Conservation (phyloP, 2,113 vertebrate genomes). For the Uropsilus gracilis region DNA sequence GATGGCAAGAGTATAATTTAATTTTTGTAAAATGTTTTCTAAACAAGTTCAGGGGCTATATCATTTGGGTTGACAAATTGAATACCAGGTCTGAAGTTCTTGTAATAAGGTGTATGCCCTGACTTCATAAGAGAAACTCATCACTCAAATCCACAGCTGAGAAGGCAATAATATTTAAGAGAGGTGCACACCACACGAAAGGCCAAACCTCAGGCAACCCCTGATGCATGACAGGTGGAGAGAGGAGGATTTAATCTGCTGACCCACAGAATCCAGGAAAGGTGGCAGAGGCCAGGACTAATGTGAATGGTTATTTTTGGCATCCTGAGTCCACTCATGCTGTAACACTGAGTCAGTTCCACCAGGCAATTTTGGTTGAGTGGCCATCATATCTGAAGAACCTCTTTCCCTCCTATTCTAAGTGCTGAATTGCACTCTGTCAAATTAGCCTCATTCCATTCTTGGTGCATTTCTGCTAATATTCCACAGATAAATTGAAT, state of each 20-base stretch:
- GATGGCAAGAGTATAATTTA: conserved; percentile 66
- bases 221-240: background rate
- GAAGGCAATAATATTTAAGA: background rate
- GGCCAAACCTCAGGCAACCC: background rate
- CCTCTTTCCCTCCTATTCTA: background rate
- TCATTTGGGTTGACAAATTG: conserved; percentile 57
- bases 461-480: background rate
- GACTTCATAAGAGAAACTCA: conserved; percentile 31
- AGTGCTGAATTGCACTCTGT: background rate
- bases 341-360: background rate
- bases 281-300: background rate
- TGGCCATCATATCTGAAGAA: background rate
- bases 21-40: conserved; percentile 72
- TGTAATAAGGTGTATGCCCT: conserved; percentile 15
- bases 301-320: background rate
- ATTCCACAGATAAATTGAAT: background rate
- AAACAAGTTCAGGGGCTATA: conserved; percentile 64
- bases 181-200: background rate
- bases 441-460: background rate
- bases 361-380: background rate
- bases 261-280: background rate
- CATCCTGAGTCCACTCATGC: background rate
- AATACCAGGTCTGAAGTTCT: conserved; percentile 49
- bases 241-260: background rate
- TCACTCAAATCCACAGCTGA: conserved; percentile 7